Base-by-base conservation (phyloP, 1,140 invertebrate species). In the Monochamus saltuarius region DNA sequence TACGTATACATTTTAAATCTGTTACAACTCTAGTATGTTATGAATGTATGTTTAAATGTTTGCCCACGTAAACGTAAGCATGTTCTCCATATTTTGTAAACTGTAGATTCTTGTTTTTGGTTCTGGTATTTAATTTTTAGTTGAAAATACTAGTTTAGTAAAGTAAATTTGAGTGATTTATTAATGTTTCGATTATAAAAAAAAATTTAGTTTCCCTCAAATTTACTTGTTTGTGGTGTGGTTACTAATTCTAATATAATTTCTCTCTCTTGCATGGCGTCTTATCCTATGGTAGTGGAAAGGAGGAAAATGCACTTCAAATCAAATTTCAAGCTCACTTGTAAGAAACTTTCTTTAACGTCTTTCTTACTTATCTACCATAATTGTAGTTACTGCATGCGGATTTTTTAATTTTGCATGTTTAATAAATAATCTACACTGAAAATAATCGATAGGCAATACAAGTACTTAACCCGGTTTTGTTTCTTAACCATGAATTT, bases 251-350 rank as follows among this genome's bases (percentile, higher is more conserved):
- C 72, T 73, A 73, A 73, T 70, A 68, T 65, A 54, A 66, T 64
- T 79, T 82, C 77, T 81, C 81, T 82, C 81, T 84, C 79, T 83
- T 84, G 83, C 83, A 84, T 84, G 83, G 81, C 80, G 77, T 81
- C 71, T 68, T 73, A 69, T 64, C 66, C 68, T 76, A 70, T 73
- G 80, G 79, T 84, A 85, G 84, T 84, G 84, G 83, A 81, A 83
- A 84, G 78, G 83, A 85, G 80, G 84, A 85, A 79, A 85, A 83
- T 85, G 83, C 82, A 81, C 83, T 85, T 80, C 82, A 81, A 81
- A 83, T 80, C 82, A 85, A 84, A 84, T 83, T 85, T 77, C 82
- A 83, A 82, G 80, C 80, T 79, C 83, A 85, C 81, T 82, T 85
- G 84, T 85, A 85, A 85, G 83, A 83, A 77, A 79, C 80, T 79